Base-by-base conservation (phyloP, 2,888 invertebrate species). In the Dynastes tityus region DNA sequence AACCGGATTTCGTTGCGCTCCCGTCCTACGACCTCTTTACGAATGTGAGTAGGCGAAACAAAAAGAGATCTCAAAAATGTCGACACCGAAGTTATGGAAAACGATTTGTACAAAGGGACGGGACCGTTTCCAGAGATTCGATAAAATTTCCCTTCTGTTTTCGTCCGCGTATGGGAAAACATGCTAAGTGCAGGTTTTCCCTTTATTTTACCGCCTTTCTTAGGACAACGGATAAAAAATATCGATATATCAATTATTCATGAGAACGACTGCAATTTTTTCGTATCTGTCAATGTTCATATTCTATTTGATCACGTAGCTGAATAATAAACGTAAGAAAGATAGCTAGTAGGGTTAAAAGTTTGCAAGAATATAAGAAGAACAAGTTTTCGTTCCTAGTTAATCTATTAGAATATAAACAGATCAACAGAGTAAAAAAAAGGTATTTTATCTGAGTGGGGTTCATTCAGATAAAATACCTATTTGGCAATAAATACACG, bases 31-130 rank as follows among this genome's bases (percentile, higher is more conserved):
- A 51, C 68, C 51, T 13, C 49, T 51, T 22, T 27, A 22, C 68
- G 27, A 9, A 49, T 9, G 68, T 32, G 51, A 29, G 63, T 63
- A 63, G 63, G 63, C 63, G 63, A 63, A 63, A 63, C 63, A 68
- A 49, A 68, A 68, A 68, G 51, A 68, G 68, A 68, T 68, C 29
- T 68, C 51, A 68, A 68, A 68, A 68, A 68, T 68, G 68, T 51
- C 68, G 68, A 68, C 68, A 29, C 49, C 68, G 68, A 2, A 51
- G 68, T 68, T 68, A 68, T 68, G 68, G 51, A 68, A 68, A 51
- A 51, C 68, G 68, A 68, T 68, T 68, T 68, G 68, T 68, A 68
- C 49, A 29, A 51, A 27, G 49, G 68, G 37, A 68, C 68, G 11
- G 68, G 11, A 27, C 27, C 51, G 68, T 27, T 68, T 13, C 51